Evolutionary conservation across 1,140 invertebrate species (phyloP).

Genomic region (Panagrolaimus sp.): DNA sequence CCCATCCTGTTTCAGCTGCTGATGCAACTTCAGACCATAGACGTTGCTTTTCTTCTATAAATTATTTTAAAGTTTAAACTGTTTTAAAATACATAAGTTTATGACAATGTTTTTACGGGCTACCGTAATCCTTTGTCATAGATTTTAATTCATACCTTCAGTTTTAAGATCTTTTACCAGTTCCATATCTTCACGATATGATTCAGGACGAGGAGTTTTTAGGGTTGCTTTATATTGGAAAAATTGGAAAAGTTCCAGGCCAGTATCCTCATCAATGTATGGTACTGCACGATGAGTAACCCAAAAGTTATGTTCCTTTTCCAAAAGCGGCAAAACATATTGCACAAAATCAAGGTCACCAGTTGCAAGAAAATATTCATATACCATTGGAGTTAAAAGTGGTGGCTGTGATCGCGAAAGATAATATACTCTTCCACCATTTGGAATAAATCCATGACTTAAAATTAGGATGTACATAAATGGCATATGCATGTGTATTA

Average conservation of each 20-base stretch:
- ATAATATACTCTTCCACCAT: conserved; percentile 81
- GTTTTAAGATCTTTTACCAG: conserved; percentile 40
- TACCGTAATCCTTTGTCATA: no score
- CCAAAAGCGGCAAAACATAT: conserved; percentile 47
- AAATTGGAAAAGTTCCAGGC: conserved; percentile 46
- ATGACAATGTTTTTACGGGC: no score
- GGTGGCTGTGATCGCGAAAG: conserved; percentile 74
- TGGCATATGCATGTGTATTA: no score
- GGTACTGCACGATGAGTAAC: conserved; percentile 30
- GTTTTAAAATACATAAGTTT: no score
- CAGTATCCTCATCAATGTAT: conserved; percentile 38
- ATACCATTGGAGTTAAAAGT: conserved; percentile 76
- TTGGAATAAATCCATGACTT: conserved; percentile 72
- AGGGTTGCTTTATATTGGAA: conserved; percentile 50
- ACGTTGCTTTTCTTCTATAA: conserved; percentile 35
- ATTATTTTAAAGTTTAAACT: background rate
- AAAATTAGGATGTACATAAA: no score
- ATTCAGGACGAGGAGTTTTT: conserved; percentile 39
- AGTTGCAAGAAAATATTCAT: conserved; percentile 66
- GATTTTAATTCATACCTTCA: conserved; percentile 18
- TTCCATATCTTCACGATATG: conserved; percentile 45
- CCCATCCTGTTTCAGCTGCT: conserved; percentile 41
- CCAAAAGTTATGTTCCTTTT: conserved; percentile 57
- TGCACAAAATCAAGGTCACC: conserved; percentile 67
- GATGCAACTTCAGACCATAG: conserved; percentile 41